Conservation (phyloP, 2,113 vertebrate species). For the Laticauda laticaudata region DNA sequence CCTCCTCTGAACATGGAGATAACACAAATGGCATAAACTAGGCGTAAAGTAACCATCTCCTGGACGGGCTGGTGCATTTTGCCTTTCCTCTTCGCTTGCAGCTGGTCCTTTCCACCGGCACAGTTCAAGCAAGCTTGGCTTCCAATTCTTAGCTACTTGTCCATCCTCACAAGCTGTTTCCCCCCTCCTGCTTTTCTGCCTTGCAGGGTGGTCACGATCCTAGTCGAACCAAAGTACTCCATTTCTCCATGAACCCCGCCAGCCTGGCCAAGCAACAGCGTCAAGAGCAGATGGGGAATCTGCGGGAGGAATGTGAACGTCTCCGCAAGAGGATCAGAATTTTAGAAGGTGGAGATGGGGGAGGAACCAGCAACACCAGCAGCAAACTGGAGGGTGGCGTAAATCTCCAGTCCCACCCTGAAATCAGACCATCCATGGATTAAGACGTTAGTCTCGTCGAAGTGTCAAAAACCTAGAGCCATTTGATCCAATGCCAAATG, state of each 20-base stretch:
- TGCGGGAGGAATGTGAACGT: conserved; percentile 79
- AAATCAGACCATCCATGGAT: too few species aligned
- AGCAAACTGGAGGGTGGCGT: conserved; percentile 60
- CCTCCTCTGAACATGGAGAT: too few species aligned
- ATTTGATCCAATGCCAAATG: neutral
- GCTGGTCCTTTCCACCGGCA: neutral
- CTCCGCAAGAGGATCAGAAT: conserved; percentile 78
- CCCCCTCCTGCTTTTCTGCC: neutral
- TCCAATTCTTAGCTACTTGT: too few species aligned
- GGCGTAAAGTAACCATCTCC: neutral
- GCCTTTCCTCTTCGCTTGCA: neutral
- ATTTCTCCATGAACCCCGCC: conserved; percentile 86
- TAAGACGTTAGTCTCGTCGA: too few species aligned
- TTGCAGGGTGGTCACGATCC: conserved; percentile 84
- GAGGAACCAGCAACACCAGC: neutral
- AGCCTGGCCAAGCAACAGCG: conserved; percentile 81
- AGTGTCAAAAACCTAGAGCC: too few species aligned
- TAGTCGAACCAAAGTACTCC: conserved; percentile 84
- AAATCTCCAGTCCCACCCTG: conserved; percentile 79
- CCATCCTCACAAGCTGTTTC: neutral
- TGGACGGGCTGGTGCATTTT: neutral
- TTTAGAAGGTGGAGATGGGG: conserved; percentile 69
- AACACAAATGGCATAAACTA: neutral
- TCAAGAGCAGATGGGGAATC: conserved; percentile 76
- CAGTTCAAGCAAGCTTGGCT: neutral